These are phyloP conservation scores for Sturnira hondurensis DNA, from an alignment of 2,113 vertebrate species.

Conservation along the genomic window DNA sequence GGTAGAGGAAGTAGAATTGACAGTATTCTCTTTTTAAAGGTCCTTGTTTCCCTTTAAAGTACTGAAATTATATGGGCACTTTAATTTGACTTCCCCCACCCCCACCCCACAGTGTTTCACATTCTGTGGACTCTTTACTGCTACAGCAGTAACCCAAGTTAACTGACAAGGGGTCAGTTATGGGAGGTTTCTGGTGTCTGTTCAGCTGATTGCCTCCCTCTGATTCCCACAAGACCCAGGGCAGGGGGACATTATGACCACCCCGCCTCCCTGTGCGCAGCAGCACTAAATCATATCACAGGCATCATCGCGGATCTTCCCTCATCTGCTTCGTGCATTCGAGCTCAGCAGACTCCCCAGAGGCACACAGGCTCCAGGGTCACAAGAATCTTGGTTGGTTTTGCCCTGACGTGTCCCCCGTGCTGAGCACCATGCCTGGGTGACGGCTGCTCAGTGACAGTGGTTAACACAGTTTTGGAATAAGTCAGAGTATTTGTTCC, in stretches of 20 bases:
- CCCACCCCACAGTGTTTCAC: too few relatives aligned
- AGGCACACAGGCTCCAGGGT: fast-evolving
- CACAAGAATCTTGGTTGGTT: neutral
- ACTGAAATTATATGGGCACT: neutral
- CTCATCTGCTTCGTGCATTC: neutral
- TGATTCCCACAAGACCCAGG: neutral
- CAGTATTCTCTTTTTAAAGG: neutral
- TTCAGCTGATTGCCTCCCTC: neutral
- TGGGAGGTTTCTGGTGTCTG: neutral
- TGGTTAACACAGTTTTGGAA: neutral
- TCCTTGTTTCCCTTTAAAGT: neutral
- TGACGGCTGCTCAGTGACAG: neutral
- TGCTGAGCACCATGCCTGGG: fast-evolving
- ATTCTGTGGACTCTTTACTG: neutral
- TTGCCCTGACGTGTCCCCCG: neutral
- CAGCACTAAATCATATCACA: neutral
- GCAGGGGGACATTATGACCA: neutral
- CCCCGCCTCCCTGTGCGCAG: neutral
- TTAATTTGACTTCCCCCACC: neutral
- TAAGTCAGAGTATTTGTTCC: neutral
- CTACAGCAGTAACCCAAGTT: neutral
- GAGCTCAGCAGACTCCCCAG: neutral
- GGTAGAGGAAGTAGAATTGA: neutral
- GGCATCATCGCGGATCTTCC: fast-evolving
- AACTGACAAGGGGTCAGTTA: neutral